Evolutionary conservation across 2,888 invertebrate species (phyloP), one percentile per base, ranked within the genome.

Genomic region (Thalpophila matura): DNA sequence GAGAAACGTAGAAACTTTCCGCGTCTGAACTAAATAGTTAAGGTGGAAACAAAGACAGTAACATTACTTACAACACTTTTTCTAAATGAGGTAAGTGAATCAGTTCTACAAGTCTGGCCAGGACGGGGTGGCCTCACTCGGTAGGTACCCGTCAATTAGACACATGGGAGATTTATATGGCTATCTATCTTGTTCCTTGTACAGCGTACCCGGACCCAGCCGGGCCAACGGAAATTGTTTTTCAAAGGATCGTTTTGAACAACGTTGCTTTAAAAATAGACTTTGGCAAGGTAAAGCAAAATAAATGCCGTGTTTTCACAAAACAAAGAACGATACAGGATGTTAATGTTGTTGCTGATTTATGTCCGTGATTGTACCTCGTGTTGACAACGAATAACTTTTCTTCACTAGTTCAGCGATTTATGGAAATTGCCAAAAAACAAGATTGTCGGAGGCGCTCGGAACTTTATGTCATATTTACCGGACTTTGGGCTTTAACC

Each of bases 141-240:
- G 86, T 85, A 85, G 85, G 86, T 85, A 85, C 82, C 90, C 91
- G 91, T 92, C 94, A 92, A 92, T 92, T 93, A 93, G 92, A 93
- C 92, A 90, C 87, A 84, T 85, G 84, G 86, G 85, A 91, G 92
- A 93, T 94, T 93, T 94, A 93, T 93, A 89, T 79, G 86, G 86
- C 91, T 86, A 93, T 94, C 88, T 87, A 89, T 94, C 93, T 93
- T 91, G 86, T 86, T 82, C 79, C 87, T 83, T 83, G 85, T 83
- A 84, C 81, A 79, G 63, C 77, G 78, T 67, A 77, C 80, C 77
- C 82, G 77, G 80, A 71, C 75, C 74, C 80, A 79, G 74, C 76
- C 79, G 74, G 79, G 75, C 80, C 74, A 81, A 77, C 81, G 88
- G 88, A 90, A 90, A 92, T 90, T 90, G 91, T 90, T 91, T 91